Evolutionary conservation across 2,797 vertebrate species (phyloP), one percentile per base, ranked within the genome.

Genomic region (Urocyon cinereoargenteus): DNA sequence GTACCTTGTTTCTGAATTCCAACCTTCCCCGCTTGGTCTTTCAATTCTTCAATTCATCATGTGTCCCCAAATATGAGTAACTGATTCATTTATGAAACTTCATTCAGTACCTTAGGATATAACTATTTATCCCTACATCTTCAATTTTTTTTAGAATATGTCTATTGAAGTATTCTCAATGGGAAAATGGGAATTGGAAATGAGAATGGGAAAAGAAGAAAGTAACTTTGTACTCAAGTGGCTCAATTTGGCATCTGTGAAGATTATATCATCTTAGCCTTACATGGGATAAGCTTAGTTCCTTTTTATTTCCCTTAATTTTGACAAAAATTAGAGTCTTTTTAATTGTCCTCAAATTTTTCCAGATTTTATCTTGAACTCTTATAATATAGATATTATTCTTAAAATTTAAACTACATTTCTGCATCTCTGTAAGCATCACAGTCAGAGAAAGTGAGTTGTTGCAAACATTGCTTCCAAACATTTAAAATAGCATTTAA

Each of bases 61-160:
- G 12, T 82, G 94, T 88, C 78, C 19, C 19, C 36, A 59, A 79
- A 85, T 86, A 94, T 24, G 21, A 95, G 77, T 61, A 77, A 90
- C 14, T 7, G 13, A 49, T 6, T 90, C 49, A 55, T 62, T 45
- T 90, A 86, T 90, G 19, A 70, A 83, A 86, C n/a, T 82, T 84
- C 10, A 83, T 53, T 91, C 72, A 72, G 6, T 28, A 4, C 4
- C 59, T 64, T 31, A 70, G 18, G 12, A 55, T 64, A 18, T 82
- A 92, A 81, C 64, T 81, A 22, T 49, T 57, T 59, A 55, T 16
- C 5, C 11, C 15, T 51, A 75, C n/a, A 95, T 94, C 31, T 79
- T 91, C 15, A 79, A 70, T 85, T 79, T 22, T 77, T n/a, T 72
- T 78, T 36, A 22, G 40, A 57, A 78, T 90, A 53, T 40, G 84